Base-by-base conservation (phyloP, 2,888 invertebrate species). In the Temnothorax ravouxi region DNA sequence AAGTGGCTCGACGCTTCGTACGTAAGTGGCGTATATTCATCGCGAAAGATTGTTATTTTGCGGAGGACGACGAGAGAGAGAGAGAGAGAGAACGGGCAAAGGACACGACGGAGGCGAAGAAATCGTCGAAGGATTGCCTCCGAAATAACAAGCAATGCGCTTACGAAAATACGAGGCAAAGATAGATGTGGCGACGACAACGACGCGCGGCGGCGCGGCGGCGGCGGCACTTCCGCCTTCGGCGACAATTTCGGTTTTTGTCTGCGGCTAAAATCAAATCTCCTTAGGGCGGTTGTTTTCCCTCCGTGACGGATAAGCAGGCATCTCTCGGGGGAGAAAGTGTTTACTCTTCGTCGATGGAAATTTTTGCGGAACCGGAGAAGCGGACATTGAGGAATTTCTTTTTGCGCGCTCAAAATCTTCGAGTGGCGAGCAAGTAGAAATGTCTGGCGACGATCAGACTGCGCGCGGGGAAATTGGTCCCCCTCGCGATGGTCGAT, bases 101-200 rank as follows among this genome's bases (percentile, higher is more conserved):
- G 34, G 34, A 71, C n/a, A 34, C 29, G 41, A 15, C 5, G 21
- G 54, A 25, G 5, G 41, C 29, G 34, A 9, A 25, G 29, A 5
- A 41, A 29, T n/a, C 38, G 13, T n/a, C n/a, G 29, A 47, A 56
- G 44, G 50, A 8, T 66, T 38, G 67, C 8, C 25, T 11, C 25
- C 62, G 50, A 83, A 84, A 88, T 87, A 87, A 88, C 88, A 86
- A 87, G 84, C 77, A 84, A 72, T 77, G 61, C 69, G 86, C 74
- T 79, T 62, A 79, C 29, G 82, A 80, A 88, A 88, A 88, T 81
- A 80, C 61, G 25, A 59, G 25, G 44, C 62, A 50, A 59, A 80
- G 83, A 84, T 66, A 72, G 54, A 87, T 77, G 47, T 21, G 29
- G 47, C 66, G 34, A 25, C 29, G 38, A 13, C 29, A 29, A 29